Percentiles rank a stretch among this genome's conserved stretches.
Conservation (phyloP, 2,113 vertebrate genomes). For the Cololabis saira region DNA sequence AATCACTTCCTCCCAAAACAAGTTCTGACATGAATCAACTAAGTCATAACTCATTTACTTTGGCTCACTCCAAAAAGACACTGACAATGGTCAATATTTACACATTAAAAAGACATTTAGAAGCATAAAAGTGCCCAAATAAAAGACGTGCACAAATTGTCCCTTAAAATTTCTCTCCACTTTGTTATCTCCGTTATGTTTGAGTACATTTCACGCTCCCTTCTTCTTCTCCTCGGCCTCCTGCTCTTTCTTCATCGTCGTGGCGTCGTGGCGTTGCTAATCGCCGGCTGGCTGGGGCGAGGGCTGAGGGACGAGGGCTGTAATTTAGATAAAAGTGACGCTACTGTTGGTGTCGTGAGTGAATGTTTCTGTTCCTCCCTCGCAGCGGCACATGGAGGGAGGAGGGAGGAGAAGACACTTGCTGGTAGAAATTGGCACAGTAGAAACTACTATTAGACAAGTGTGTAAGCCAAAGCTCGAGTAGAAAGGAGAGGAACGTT, state of each 20-base stretch:
- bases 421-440: conserved; percentile 92
- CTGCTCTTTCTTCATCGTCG: not conserved
- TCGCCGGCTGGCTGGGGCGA: conserved; percentile 48
- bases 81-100: conserved; percentile 55
- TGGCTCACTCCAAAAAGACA: conserved; percentile 73
- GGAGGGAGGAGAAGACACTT: conserved; percentile 87
- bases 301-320: conserved; percentile 42
- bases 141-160: conserved; percentile 30
- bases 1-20: conserved; percentile 41
- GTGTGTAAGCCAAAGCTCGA: conserved; percentile 55
- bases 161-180: conserved; percentile 43
- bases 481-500: conserved; percentile 46
- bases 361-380: conserved; percentile 59
- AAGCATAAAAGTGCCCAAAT: conserved; percentile 70
- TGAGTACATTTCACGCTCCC: conserved; percentile 56
- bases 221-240: conserved; percentile 13
- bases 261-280: conserved; percentile 50
- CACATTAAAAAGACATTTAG: conserved; percentile 54
- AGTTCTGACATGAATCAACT: conserved; percentile 55
- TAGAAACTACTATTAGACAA: conserved; percentile 72
- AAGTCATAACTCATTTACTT: conserved; percentile 55
- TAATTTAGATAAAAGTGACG: conserved; percentile 57
- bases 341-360: conserved; percentile 47
- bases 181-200: conserved; percentile 29
- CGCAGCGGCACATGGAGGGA: conserved; percentile 69